Percentiles rank a stretch among this genome's conserved stretches.
phyloP scores from a whole-genome alignment of 2,888 invertebrate species.

The Eretmocerus hayati region DNA sequence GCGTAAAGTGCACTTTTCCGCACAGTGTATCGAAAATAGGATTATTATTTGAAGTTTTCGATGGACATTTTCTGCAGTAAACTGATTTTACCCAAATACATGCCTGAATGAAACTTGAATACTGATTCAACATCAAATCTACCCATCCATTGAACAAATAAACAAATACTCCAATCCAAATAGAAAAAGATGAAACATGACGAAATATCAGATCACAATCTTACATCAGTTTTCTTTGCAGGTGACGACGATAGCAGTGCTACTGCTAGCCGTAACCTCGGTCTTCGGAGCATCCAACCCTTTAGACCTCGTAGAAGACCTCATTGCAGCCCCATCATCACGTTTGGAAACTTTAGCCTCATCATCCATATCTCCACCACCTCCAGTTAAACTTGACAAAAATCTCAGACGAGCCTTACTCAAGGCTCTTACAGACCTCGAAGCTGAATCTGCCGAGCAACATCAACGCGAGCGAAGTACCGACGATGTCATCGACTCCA shows the following conservation, averaged over 20 bases:
- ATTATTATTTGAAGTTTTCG: too few relatives aligned
- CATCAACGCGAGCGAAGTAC: slow-evolving; percentile 4
- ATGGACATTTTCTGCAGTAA: too few relatives aligned
- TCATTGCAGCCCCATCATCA: slow-evolving; percentile 22
- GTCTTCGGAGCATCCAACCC: slow-evolving; percentile 12
- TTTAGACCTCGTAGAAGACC: slow-evolving; percentile 22
- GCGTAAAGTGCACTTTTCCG: too few relatives aligned
- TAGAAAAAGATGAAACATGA: too few relatives aligned
- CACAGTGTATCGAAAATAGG: too few relatives aligned
- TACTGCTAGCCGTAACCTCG: slow-evolving; percentile 19
- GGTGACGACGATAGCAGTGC: slow-evolving; percentile 25
- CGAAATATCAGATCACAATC: too few relatives aligned
- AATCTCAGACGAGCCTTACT: slow-evolving; percentile 68
- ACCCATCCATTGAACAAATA: too few relatives aligned
- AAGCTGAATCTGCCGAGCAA: slow-evolving; percentile 55
- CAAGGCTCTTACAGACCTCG: slow-evolving; percentile 69
- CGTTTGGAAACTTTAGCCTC: background rate
- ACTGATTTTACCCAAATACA: too few relatives aligned
- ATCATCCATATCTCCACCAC: background rate
- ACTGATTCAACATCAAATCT: too few relatives aligned
- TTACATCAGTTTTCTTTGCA: slow-evolving; percentile 18
- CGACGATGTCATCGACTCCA: background rate
- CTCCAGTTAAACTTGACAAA: slow-evolving; percentile 58
- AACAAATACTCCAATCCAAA: too few relatives aligned
- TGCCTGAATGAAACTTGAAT: too few relatives aligned